Evolutionary conservation across 2,888 invertebrate genomes (phyloP).

Genomic region (Nomada lathburiana): DNA sequence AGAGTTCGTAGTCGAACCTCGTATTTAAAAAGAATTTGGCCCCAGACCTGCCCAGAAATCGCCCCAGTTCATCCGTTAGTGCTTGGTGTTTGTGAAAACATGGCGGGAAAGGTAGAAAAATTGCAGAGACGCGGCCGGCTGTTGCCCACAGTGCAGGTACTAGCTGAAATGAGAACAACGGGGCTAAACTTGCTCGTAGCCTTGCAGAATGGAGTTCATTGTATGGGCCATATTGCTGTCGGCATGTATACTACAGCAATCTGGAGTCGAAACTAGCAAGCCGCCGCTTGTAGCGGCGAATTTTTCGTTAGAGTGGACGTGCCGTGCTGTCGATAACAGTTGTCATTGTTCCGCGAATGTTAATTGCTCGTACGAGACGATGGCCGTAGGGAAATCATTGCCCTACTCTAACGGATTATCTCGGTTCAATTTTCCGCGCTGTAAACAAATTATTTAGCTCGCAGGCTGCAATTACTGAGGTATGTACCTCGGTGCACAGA

Average conservation of each 20-base stretch:
- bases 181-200: conserved; percentile 57
- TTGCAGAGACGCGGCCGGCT: conserved; percentile 32
- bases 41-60: conserved; percentile 61
- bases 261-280: conserved; percentile 69
- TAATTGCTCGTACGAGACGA: conserved; percentile 11
- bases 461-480: no score
- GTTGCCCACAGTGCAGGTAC: conserved; percentile 24
- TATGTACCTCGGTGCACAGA: no score
- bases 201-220: conserved; percentile 71
- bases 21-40: conserved; percentile 75
- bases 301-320: conserved; percentile 53
- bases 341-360: not conserved
- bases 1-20: conserved; percentile 75
- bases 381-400: not conserved
- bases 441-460: no score
- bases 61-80: conserved; percentile 29
- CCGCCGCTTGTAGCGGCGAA: conserved; percentile 57
- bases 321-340: conserved; percentile 40
- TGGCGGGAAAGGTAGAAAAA: not conserved
- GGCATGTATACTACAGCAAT: conserved; percentile 68
- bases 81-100: conserved; percentile 46
- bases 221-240: conserved; percentile 73
- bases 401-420: not conserved
- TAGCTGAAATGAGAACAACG: conserved; percentile 39
- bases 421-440: no score